phyloP scores from a whole-genome alignment of 2,888 invertebrate genomes.

The Chrysolina oricalcia region DNA sequence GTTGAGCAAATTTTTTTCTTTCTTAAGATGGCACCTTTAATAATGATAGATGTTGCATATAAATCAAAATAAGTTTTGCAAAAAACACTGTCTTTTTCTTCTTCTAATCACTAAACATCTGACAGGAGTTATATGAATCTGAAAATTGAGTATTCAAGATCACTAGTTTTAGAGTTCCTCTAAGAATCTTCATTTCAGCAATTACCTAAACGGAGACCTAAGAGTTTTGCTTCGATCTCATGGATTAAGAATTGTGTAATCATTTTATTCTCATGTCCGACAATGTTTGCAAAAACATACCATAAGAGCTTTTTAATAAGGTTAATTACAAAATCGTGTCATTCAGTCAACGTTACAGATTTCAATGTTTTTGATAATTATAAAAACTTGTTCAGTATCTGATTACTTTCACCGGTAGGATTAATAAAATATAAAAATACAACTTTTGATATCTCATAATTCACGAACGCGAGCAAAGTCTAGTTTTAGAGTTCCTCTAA shows the following conservation, averaged over 20 bases:
- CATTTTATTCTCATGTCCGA: not conserved
- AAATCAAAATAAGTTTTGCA: too few species aligned
- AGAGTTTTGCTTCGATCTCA: not conserved
- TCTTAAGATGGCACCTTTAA: too few species aligned
- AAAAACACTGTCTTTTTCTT: too few species aligned
- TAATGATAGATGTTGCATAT: too few species aligned
- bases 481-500: too few species aligned
- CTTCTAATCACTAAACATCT: too few species aligned
- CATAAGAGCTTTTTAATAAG: constrained; percentile 11
- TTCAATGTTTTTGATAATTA: constrained; percentile 16
- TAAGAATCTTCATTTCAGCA: too few species aligned
- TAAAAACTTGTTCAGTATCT: constrained; percentile 16
- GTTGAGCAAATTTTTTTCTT: too few species aligned
- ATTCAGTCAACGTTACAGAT: constrained; percentile 4
- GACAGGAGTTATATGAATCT: too few species aligned
- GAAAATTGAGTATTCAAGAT: too few species aligned
- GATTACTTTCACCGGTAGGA: constrained; percentile 7
- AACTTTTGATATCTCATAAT: not conserved
- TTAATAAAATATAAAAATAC: not conserved
- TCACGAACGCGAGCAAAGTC: not conserved
- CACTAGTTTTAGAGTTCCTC: too few species aligned
- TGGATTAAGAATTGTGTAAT: not conserved
- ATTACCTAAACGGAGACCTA: too few species aligned
- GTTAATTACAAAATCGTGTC: constrained; percentile 19
- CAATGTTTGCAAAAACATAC: not conserved